Conservation (phyloP, 2,113 vertebrate genomes). For the Dolichallabes microphthalmus region DNA sequence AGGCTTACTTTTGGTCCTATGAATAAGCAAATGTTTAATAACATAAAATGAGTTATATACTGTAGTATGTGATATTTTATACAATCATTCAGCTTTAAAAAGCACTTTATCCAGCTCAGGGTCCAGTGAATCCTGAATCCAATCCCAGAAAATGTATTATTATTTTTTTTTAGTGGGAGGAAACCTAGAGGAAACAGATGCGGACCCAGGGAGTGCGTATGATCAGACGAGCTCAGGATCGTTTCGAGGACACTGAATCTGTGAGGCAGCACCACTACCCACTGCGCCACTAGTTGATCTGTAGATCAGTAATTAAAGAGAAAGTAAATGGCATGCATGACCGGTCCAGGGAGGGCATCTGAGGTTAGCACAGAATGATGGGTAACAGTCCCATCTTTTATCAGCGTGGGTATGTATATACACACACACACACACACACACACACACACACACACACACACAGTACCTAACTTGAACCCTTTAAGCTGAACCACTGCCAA, state of each 20-base stretch:
- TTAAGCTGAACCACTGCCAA: conserved; percentile 23
- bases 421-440: conserved; percentile 35
- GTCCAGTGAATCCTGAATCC: too few relatives aligned
- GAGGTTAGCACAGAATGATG: conserved; percentile 24
- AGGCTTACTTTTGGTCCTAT: background rate
- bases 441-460: conserved; percentile 42
- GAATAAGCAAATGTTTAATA: background rate
- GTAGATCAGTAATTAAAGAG: conserved; percentile 18
- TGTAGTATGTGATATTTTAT: background rate
- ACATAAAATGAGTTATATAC: background rate
- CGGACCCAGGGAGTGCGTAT: background rate
- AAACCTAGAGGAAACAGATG: background rate
- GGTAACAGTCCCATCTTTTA: conserved; percentile 43
- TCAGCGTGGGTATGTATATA: background rate
- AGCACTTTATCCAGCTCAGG: background rate
- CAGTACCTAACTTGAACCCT: conserved; percentile 54
- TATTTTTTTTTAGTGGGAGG: background rate
- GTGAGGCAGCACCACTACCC: background rate
- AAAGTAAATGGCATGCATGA: conserved; percentile 1
- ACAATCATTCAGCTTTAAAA: background rate
- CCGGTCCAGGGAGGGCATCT: conserved; percentile 28
- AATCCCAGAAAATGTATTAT: background rate
- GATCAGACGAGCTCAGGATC: background rate
- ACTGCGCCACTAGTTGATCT: background rate
- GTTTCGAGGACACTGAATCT: background rate